phyloP scores from a whole-genome alignment of 2,113 vertebrate species.

The Calidris pugnax region DNA sequence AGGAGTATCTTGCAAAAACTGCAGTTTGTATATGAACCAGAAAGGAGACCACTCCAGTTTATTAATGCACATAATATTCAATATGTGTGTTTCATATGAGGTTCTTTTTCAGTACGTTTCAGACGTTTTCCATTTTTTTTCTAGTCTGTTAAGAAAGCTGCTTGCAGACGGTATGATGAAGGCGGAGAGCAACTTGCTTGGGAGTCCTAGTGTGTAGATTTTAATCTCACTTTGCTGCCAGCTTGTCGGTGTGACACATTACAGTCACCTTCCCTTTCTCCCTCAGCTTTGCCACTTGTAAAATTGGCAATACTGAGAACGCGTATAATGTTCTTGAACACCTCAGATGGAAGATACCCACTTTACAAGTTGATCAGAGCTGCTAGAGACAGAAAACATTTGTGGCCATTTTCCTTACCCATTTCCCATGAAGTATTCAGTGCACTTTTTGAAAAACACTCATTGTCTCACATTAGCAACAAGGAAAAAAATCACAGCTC shows the following conservation, averaged over 20 bases:
- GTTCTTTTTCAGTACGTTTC: neutral
- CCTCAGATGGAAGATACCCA: neutral
- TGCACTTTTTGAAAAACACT: neutral
- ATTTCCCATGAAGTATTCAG: neutral
- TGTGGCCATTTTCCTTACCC: neutral
- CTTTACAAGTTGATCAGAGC: neutral
- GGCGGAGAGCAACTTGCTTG: neutral
- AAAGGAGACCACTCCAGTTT: neutral
- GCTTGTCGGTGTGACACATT: neutral
- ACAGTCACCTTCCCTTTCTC: neutral
- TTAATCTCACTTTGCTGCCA: neutral
- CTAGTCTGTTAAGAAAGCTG: neutral
- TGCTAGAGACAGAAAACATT: neutral
- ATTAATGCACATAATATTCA: neutral
- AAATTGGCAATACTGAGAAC: neutral
- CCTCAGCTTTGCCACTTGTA: neutral
- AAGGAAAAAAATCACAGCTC: neutral
- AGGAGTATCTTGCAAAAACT: neutral
- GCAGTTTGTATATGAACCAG: neutral
- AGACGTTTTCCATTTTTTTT: neutral
- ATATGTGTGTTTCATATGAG: neutral
- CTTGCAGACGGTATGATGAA: neutral
- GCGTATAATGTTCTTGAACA: neutral
- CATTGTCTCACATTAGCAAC: neutral
- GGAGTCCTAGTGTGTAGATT: neutral